Conservation (phyloP, 2,797 vertebrate species). For the Oreochromis mossambicus region DNA sequence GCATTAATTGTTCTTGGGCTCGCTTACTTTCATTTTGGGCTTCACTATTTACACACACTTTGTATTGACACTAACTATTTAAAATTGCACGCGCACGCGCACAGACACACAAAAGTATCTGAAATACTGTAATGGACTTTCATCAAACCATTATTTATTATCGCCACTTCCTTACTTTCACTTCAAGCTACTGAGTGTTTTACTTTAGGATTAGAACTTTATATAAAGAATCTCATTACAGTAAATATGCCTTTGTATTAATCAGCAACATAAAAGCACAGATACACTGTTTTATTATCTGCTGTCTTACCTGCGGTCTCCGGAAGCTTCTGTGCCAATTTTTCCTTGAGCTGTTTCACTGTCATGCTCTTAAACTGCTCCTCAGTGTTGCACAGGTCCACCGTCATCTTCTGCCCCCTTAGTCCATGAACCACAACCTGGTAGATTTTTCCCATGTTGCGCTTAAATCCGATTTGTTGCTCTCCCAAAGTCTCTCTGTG, state of each 20-base stretch:
- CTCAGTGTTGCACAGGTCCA: slow-evolving; percentile 53
- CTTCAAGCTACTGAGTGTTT: accelerated
- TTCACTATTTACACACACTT: background rate
- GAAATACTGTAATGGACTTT: too few relatives aligned
- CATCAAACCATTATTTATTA: background rate
- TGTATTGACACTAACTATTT: accelerated
- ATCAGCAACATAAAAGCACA: accelerated
- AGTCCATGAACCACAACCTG: slow-evolving; percentile 47
- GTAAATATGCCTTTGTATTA: background rate
- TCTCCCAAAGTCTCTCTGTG: accelerated
- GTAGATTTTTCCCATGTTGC: slow-evolving; percentile 57
- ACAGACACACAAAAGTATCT: too few relatives aligned
- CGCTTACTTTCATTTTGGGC: background rate
- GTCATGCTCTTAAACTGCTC: slow-evolving; percentile 53
- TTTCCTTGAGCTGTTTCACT: slow-evolving; percentile 50
- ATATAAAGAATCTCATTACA: accelerated
- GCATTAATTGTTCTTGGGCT: background rate
- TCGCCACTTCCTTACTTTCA: background rate
- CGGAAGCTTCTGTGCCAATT: slow-evolving; percentile 31
- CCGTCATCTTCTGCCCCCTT: slow-evolving; percentile 39
- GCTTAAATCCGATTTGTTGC: accelerated
- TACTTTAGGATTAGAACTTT: accelerated
- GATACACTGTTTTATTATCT: accelerated
- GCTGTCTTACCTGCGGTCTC: background rate
- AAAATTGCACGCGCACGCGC: too few relatives aligned